These are phyloP conservation scores for Lasioglossum calceatum DNA, from an alignment of 2,888 invertebrate species.

Conservation along the genomic window DNA sequence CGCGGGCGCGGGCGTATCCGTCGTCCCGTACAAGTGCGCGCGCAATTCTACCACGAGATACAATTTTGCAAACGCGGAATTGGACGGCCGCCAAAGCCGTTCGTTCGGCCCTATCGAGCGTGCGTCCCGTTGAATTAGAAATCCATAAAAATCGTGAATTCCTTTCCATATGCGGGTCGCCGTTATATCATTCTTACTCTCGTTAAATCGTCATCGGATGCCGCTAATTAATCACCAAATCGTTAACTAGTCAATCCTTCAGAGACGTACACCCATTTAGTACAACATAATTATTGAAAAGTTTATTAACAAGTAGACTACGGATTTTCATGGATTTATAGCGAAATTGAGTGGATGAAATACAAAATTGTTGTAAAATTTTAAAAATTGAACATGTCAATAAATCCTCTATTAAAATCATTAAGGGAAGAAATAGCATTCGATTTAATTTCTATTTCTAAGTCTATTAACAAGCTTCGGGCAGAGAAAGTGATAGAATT, in stretches of 20 bases:
- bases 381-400: too few species aligned
- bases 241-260: neutral
- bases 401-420: too few species aligned
- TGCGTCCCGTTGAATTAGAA: neutral
- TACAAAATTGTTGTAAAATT: too few species aligned
- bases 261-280: too few species aligned
- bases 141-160: neutral
- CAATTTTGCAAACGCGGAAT: conserved; percentile 37
- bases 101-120: neutral
- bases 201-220: neutral
- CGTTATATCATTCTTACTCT: neutral
- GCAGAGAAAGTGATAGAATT: neutral
- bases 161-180: neutral
- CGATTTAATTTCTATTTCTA: too few species aligned
- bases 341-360: too few species aligned
- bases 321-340: too few species aligned
- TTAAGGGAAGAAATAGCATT: too few species aligned
- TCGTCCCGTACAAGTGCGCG: conserved; percentile 35
- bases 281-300: neutral
- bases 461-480: too few species aligned
- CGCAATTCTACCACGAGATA: conserved; percentile 33
- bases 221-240: neutral
- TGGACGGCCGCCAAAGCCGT: conserved; percentile 13
- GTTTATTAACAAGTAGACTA: too few species aligned
- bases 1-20: conserved; percentile 24